phyloP scores from a whole-genome alignment of 1,140 invertebrate species.

The Penaeus indicus region DNA sequence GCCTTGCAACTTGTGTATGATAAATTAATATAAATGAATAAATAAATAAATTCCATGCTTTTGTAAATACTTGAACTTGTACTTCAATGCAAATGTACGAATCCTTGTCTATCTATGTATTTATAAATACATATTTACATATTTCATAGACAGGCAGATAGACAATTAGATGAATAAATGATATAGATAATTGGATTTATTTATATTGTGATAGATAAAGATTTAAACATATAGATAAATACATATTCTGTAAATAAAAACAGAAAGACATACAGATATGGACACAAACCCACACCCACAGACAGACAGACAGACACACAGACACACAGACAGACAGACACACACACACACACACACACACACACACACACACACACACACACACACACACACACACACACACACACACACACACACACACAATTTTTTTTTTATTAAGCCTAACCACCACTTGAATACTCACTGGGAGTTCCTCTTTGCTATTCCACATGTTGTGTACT shows the following conservation, averaged over 20 bases:
- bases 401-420: not conserved
- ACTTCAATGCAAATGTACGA: too few species aligned
- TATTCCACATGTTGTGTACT: slow-evolving; percentile 93
- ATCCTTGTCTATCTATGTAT: not conserved
- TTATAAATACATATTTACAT: not conserved
- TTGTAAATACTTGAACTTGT: too few species aligned
- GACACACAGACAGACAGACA: not conserved
- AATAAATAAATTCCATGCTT: not conserved
- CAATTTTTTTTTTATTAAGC: too few species aligned
- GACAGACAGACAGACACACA: not conserved
- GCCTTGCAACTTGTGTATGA: too few species aligned
- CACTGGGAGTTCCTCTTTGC: slow-evolving; percentile 96
- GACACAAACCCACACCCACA: not conserved
- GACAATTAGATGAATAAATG: not conserved
- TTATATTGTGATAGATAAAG: too few species aligned
- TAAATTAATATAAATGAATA: not conserved
- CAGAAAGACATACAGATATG: too few species aligned
- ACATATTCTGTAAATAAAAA: too few species aligned
- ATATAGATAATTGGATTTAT: too few species aligned
- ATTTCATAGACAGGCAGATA: too few species aligned
- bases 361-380: too few species aligned
- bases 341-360: too few species aligned
- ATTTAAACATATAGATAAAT: too few species aligned
- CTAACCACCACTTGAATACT: slow-evolving; percentile 68
- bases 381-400: not conserved